These are phyloP conservation scores for Caenorhabditis imperialis DNA, from an alignment of 2,888 invertebrate species.

Conservation along the genomic window DNA sequence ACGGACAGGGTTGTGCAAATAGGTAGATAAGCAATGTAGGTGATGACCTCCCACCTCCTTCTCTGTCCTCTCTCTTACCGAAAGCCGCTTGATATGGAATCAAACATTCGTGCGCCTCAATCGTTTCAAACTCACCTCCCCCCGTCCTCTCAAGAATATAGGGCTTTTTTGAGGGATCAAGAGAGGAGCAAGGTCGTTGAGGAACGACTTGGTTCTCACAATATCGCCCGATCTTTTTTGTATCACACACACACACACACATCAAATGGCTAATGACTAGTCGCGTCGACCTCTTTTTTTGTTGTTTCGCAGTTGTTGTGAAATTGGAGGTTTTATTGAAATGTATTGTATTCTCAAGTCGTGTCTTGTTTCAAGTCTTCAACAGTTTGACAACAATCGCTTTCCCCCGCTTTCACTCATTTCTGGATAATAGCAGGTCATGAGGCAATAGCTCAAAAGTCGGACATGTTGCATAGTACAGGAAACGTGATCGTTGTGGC, in stretches of 20 bases:
- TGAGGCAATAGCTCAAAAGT: constrained; percentile 24
- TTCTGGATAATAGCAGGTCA: constrained; percentile 7
- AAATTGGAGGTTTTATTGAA: too few relatives aligned
- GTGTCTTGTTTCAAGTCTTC: too few relatives aligned
- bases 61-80: constrained; percentile 19
- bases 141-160: constrained; percentile 17
- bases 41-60: constrained; percentile 47
- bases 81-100: constrained; percentile 54
- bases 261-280: neutral
- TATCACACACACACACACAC: constrained; percentile 3
- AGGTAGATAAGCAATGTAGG: constrained; percentile 50
- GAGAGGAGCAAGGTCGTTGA: constrained; percentile 29
- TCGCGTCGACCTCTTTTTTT: constrained; percentile 16
- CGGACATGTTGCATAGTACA: constrained; percentile 29
- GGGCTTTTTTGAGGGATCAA: constrained; percentile 19
- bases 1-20: constrained; percentile 52
- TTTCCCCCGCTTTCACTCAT: too few relatives aligned
- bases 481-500: constrained; percentile 41
- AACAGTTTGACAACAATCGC: too few relatives aligned
- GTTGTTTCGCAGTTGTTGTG: too few relatives aligned
- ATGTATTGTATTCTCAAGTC: too few relatives aligned
- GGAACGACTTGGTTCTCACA: constrained; percentile 29
- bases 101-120: constrained; percentile 45
- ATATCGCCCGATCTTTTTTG: neutral
- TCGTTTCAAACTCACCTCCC: constrained; percentile 27